Percentiles rank a stretch among this genome's conserved stretches.
These are phyloP conservation scores for Phalera bucephala DNA, from an alignment of 2,888 invertebrate genomes.

Conservation along the genomic window DNA sequence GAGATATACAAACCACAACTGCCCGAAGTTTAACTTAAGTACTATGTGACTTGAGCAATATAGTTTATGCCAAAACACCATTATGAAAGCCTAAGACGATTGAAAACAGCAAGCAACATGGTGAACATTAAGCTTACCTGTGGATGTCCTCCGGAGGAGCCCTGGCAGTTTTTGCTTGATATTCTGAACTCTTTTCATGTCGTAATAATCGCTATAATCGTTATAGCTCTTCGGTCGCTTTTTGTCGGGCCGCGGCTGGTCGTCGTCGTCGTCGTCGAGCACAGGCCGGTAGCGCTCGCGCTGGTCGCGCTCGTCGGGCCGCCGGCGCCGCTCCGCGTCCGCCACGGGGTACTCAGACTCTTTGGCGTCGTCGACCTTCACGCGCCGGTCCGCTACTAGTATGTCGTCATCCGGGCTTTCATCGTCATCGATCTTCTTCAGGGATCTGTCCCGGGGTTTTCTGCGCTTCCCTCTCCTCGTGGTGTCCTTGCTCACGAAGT, in stretches of 20 bases:
- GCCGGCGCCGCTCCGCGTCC: constrained; percentile 1
- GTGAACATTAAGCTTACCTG: constrained; percentile 58
- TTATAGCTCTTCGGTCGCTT: constrained; percentile 26
- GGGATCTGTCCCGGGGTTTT: constrained; percentile 50
- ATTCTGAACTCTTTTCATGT: constrained; percentile 55
- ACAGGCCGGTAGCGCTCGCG: constrained; percentile 3
- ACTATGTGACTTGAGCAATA: too few relatives aligned
- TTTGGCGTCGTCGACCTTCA: constrained; percentile 2
- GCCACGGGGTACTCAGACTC: background rate
- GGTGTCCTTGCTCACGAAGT: constrained; percentile 27
- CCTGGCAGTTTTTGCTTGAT: constrained; percentile 54
- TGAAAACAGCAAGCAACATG: too few relatives aligned
- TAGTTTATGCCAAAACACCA: too few relatives aligned
- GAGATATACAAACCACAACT: too few relatives aligned
- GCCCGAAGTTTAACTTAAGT: too few relatives aligned
- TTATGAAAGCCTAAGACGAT: too few relatives aligned
- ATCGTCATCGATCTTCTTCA: constrained; percentile 18
- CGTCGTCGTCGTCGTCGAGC: background rate
- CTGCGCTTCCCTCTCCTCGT: constrained; percentile 43
- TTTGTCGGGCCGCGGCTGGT: constrained; percentile 2
- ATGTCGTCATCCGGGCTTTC: constrained; percentile 23
- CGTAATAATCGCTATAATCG: constrained; percentile 60
- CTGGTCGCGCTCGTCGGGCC: background rate
- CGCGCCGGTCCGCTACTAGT: constrained; percentile 8
- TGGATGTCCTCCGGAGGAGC: constrained; percentile 40